Base-by-base conservation (phyloP, 2,888 invertebrate species). In the Esperia sulphurella region DNA sequence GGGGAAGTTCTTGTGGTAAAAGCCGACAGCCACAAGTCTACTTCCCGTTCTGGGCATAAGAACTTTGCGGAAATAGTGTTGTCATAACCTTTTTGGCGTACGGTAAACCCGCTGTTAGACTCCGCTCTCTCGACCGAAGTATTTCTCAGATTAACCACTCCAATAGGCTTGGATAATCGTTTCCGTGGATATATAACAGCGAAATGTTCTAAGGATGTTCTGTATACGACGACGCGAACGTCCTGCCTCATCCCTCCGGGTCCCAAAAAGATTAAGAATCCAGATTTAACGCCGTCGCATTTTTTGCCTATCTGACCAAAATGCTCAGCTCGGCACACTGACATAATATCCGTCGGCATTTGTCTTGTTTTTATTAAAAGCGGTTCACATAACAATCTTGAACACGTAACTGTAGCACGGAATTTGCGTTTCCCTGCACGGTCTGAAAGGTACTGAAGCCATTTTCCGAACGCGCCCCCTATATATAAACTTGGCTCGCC, bases 101-200 rank as follows among this genome's bases (percentile, higher is more conserved):
- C 87, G 33, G 86, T 77, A 63, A 93, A 91, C 0, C 92, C 92
- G 43, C 81, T 83, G 51, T 85, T 88, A 1, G 68, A 53, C 3
- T 84, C 81, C 38, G 82, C 81, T 43, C 87, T 83, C 58, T 92
- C 92, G 41, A 92, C 87, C n/a, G 75, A 79, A 9, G 92, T 92
- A 62, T 92, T 92, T 59, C 91, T 83, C 54, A 93, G 71, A 70
- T 93, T 93, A 38, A 93, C 83, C 1, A 93, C 92, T 0, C 92
- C 92, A 35, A 92, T 76, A 0, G 93, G 91, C 55, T 92, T 91
- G 54, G 92, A 90, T 9, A 92, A 82, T 63, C 92, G 91, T 75
- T 92, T 92, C 71, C 92, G 91, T 7, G 93, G 93, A 57, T 92
- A 93, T 30, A 93, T 90, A 7, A 92, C 93, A 1, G 92, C 92